phyloP scores from a whole-genome alignment of 2,888 invertebrate species.

The Cartodere bifasciata region DNA sequence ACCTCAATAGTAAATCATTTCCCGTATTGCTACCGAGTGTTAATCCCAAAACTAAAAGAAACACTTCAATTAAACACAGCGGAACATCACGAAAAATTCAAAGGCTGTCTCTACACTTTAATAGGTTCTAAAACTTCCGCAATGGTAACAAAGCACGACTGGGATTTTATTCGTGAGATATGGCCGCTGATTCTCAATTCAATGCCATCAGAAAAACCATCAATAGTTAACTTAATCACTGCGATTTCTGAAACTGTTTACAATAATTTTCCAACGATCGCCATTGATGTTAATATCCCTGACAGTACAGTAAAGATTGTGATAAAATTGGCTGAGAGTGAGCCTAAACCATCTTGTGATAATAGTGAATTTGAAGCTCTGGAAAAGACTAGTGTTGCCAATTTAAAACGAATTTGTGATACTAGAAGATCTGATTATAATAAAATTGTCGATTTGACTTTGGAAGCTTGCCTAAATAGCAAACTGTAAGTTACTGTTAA shows the following conservation, averaged over 20 bases:
- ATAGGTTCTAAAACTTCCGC: constrained; percentile 52
- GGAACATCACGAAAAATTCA: constrained; percentile 54
- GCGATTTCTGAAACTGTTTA: constrained; percentile 41
- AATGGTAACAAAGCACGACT: constrained; percentile 59
- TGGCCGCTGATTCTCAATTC: constrained; percentile 72
- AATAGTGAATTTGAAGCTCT: constrained; percentile 31
- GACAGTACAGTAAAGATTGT: constrained; percentile 40
- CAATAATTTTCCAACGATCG: constrained; percentile 48
- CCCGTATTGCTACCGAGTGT: constrained; percentile 54
- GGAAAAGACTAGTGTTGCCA: constrained; percentile 30
- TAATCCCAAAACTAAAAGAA: constrained; percentile 49
- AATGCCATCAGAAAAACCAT: constrained; percentile 75
- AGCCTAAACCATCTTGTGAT: constrained; percentile 32
- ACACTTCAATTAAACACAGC: constrained; percentile 48
- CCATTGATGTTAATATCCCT: constrained; percentile 45
- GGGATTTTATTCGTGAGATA: constrained; percentile 54
- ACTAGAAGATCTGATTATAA: constrained; percentile 40
- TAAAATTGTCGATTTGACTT: constrained; percentile 36
- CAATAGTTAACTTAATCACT: constrained; percentile 55
- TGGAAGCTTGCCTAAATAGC: constrained; percentile 43
- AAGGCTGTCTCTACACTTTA: constrained; percentile 68
- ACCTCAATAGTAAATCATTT: constrained; percentile 49
- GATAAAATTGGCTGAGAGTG: constrained; percentile 32
- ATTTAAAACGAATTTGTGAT: constrained; percentile 33
- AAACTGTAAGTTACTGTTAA: constrained; percentile 33